Evolutionary conservation across 2,113 vertebrate species (phyloP).

Genomic region (Theristicus caerulescens): DNA sequence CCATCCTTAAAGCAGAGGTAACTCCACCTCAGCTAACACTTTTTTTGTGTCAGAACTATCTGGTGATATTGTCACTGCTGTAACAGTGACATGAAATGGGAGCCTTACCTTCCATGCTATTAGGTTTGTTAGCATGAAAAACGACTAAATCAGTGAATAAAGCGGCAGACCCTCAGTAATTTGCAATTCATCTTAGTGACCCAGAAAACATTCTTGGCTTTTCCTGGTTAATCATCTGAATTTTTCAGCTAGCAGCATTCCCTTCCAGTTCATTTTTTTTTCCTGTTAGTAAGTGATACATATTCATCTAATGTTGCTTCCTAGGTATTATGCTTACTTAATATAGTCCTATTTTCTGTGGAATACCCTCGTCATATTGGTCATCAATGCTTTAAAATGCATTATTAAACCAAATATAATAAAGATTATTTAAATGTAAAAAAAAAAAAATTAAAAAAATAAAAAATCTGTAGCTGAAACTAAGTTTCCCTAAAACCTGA

Average conservation of each 20-base stretch:
- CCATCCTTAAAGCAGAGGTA: background rate
- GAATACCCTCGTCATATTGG: background rate
- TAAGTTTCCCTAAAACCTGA: background rate
- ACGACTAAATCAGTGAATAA: rapidly evolving
- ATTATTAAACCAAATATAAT: background rate
- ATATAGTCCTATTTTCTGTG: background rate
- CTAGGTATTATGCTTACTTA: background rate
- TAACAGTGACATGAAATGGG: background rate
- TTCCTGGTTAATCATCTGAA: background rate
- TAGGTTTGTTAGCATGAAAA: background rate
- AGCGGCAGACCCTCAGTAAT: background rate
- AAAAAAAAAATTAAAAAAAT: background rate
- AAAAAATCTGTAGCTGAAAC: background rate
- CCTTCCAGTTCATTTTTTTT: background rate
- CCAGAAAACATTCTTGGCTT: background rate
- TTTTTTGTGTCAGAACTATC: background rate
- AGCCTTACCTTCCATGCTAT: background rate
- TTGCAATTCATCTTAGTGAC: background rate
- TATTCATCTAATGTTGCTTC: background rate
- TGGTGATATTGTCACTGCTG: background rate
- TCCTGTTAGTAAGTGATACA: background rate
- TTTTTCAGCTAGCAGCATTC: background rate
- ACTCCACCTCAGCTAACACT: background rate
- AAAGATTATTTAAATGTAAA: background rate
- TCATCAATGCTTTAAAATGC: background rate